Percentiles rank a stretch among this genome's conserved stretches.
Evolutionary conservation across 2,113 vertebrate species (phyloP).

Genomic region (Catagonus wagneri): DNA sequence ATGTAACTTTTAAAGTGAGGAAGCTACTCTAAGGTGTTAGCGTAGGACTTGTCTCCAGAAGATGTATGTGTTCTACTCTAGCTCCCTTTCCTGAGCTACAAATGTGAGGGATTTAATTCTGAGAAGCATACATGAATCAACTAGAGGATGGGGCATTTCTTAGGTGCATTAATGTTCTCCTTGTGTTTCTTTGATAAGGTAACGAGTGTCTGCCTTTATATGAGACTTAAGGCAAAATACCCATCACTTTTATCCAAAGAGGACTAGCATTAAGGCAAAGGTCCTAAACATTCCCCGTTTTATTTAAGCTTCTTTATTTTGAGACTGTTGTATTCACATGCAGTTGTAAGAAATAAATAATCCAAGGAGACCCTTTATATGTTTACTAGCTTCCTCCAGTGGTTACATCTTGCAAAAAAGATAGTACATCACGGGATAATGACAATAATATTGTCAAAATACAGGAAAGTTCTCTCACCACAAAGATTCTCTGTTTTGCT

Average conservation of each 20-base stretch:
- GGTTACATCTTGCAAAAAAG: neutral
- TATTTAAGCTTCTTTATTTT: neutral
- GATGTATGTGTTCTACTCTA: neutral
- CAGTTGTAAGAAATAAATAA: neutral
- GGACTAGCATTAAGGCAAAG: neutral
- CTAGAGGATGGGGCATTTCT: neutral
- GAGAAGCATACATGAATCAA: neutral
- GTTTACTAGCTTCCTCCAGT: neutral
- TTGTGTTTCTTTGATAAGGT: neutral
- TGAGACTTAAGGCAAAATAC: neutral
- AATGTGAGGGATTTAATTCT: neutral
- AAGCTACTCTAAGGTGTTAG: slow-evolving; percentile 1
- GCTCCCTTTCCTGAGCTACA: neutral
- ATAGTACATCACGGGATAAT: neutral
- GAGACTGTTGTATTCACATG: neutral
- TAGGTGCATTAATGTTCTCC: neutral
- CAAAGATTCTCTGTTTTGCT: no score
- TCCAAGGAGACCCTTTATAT: neutral
- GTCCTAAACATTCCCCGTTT: neutral
- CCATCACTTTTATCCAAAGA: neutral
- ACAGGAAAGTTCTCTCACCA: neutral
- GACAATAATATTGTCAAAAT: neutral
- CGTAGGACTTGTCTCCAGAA: neutral
- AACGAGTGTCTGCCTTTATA: neutral
- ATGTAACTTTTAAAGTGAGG: slow-evolving; percentile 21